phyloP scores from a whole-genome alignment of 2,888 invertebrate genomes.

The Macaria liturata region DNA sequence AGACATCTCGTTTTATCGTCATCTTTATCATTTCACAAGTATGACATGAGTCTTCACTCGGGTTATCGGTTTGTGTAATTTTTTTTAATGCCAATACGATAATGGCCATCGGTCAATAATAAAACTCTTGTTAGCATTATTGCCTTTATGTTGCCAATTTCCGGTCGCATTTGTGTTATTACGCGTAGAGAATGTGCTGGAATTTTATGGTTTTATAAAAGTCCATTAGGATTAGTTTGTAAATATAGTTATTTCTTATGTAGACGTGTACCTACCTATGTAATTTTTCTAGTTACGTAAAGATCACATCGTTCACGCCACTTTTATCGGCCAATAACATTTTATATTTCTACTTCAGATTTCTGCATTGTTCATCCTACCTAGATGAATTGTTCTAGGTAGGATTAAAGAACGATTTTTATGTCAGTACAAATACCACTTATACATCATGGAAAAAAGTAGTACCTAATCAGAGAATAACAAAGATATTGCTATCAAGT shows the following conservation, averaged over 20 bases:
- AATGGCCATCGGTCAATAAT: conserved; percentile 7
- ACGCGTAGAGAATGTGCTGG: conserved; percentile 8
- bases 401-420: no score
- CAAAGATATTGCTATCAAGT: no score
- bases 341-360: background rate
- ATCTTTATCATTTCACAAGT: conserved; percentile 8
- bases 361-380: no score
- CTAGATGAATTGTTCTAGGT: no score
- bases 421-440: no score
- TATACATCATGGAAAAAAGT: no score
- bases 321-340: background rate
- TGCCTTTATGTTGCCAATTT: conserved; percentile 9
- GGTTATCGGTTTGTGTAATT: conserved; percentile 18
- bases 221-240: background rate
- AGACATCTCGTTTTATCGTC: conserved; percentile 16
- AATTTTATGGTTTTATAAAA: conserved; percentile 1
- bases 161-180: conserved; percentile 5
- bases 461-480: no score
- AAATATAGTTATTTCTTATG: background rate
- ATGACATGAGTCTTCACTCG: conserved; percentile 12
- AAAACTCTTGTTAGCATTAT: conserved; percentile 6
- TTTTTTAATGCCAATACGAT: conserved; percentile 12
- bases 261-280: no score
- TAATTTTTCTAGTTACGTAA: background rate
- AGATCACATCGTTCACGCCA: background rate